Percentiles rank a stretch among this genome's conserved stretches.
Evolutionary conservation across 2,797 vertebrate genomes (phyloP).

Genomic region (Intellagama lesueurii): DNA sequence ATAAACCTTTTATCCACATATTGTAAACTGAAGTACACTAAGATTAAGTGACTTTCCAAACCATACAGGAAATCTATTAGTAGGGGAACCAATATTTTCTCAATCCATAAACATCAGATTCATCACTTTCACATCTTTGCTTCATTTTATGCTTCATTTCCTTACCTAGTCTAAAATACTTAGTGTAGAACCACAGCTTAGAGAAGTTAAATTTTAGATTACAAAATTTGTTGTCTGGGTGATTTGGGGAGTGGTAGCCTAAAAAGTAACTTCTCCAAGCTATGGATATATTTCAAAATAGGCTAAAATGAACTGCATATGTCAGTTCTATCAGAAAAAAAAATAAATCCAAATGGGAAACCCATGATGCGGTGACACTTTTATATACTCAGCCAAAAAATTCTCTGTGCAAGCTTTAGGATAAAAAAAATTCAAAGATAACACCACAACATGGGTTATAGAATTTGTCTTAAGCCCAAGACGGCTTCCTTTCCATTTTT

Average conservation of each 20-base stretch:
- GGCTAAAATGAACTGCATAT: background rate
- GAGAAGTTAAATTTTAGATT: too few species aligned
- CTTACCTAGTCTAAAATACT: background rate
- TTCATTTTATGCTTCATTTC: background rate
- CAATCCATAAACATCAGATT: background rate
- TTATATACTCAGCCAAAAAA: too few species aligned
- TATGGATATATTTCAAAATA: background rate
- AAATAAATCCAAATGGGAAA: background rate
- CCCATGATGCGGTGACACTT: background rate
- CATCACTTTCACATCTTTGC: slow-evolving; percentile 9
- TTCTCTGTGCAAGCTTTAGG: too few species aligned
- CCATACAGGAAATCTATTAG: slow-evolving; percentile 13
- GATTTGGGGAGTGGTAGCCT: too few species aligned
- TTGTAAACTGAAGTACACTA: slow-evolving; percentile 11
- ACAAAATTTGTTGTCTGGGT: too few species aligned
- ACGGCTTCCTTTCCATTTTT: too few species aligned
- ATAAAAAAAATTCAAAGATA: too few species aligned
- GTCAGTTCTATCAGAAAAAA: background rate
- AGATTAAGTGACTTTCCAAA: slow-evolving; percentile 24
- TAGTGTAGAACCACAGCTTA: background rate
- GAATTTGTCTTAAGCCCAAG: too few species aligned
- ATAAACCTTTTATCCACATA: slow-evolving; percentile 9
- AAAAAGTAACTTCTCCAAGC: too few species aligned
- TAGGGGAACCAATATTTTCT: slow-evolving; percentile 14
- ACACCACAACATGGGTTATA: too few species aligned